Percentiles rank a stretch among this genome's conserved stretches.
These are phyloP conservation scores for Pasiphila rectangulata DNA, from an alignment of 2,888 invertebrate genomes.

Conservation along the genomic window DNA sequence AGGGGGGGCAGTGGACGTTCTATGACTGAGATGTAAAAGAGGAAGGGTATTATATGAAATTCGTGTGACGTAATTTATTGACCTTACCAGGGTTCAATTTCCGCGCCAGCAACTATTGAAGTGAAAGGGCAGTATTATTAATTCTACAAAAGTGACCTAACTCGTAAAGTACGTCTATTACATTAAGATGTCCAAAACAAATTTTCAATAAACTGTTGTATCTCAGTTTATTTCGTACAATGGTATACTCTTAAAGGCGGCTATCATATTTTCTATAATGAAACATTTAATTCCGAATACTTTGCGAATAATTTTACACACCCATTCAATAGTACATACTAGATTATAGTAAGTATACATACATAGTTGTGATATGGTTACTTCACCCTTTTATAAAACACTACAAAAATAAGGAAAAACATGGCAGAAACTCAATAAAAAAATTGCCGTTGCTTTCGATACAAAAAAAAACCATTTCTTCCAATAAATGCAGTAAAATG, in stretches of 20 bases:
- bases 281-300: conserved; percentile 43
- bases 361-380: conserved; percentile 75
- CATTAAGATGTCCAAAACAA: conserved; percentile 10
- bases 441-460: background rate
- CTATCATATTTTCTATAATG: conserved; percentile 30
- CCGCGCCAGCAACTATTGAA: too few species aligned
- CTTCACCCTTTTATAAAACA: conserved; percentile 50
- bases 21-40: too few species aligned
- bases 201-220: conserved; percentile 11
- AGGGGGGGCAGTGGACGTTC: too few species aligned
- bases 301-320: conserved; percentile 56
- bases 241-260: conserved; percentile 36
- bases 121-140: too few species aligned
- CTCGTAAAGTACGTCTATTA: too few species aligned
- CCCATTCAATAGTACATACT: conserved; percentile 48
- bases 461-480: conserved; percentile 8
- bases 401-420: background rate
- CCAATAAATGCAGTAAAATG: conserved; percentile 36
- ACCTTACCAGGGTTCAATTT: too few species aligned
- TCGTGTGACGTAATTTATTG: too few species aligned
- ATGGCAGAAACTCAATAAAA: background rate
- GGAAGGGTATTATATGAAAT: too few species aligned
- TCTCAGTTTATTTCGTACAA: conserved; percentile 23
- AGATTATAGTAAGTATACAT: conserved; percentile 62
- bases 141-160: too few species aligned